Conservation (phyloP, 2,113 vertebrate species). For the Vidua chalybeata region DNA sequence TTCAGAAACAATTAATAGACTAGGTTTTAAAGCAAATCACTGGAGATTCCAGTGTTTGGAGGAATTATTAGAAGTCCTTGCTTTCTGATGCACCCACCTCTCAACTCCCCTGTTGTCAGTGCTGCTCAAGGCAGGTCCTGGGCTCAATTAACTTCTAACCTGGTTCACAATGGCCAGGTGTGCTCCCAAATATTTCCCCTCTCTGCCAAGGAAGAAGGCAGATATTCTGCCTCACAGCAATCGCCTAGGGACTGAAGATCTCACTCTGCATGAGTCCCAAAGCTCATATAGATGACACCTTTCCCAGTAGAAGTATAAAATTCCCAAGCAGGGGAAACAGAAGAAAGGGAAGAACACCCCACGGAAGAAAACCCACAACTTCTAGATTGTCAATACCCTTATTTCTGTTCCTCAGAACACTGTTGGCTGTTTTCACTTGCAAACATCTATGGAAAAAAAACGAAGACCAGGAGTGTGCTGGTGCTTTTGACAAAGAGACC, state of each 20-base stretch:
- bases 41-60: not conserved
- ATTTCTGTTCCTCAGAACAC: not conserved
- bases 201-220: not conserved
- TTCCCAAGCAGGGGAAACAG: not conserved
- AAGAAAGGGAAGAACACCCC: not conserved
- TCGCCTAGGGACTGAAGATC: not conserved
- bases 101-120: not conserved
- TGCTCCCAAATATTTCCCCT: not conserved
- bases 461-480: not conserved
- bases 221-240: not conserved
- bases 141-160: not conserved
- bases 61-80: not conserved
- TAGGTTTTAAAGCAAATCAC: not conserved
- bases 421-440: not conserved
- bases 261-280: not conserved
- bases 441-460: not conserved
- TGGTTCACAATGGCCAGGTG: not conserved
- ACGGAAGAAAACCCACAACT: not conserved
- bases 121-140: not conserved
- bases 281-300: not conserved
- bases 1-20: not conserved
- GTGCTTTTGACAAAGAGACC: not conserved
- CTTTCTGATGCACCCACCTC: not conserved
- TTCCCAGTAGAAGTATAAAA: not conserved
- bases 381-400: not conserved